Evolutionary conservation across 2,888 invertebrate genomes (phyloP).

Genomic region (Arctia plantaginis): DNA sequence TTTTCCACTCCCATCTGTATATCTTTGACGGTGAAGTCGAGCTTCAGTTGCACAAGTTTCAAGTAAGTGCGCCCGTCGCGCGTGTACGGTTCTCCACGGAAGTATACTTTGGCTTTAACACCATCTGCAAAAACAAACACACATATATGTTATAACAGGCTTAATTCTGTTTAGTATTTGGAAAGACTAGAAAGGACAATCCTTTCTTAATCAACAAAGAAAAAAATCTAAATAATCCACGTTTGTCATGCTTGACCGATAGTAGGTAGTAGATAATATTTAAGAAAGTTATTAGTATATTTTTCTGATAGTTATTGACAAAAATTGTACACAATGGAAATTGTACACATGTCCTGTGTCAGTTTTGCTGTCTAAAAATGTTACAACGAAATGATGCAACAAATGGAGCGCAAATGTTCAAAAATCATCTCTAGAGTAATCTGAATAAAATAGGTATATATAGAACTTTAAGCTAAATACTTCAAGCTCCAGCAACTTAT

Average conservation of each 20-base stretch:
- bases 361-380: not conserved
- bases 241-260: not conserved
- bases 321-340: no score
- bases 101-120: slow-evolving; percentile 93
- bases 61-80: slow-evolving; percentile 89
- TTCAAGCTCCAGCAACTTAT: not conserved
- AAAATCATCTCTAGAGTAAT: not conserved
- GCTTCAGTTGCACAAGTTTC: slow-evolving; percentile 91
- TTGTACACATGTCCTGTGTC: not conserved
- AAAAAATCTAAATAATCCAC: not conserved
- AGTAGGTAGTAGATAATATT: no score
- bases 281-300: no score
- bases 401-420: not conserved
- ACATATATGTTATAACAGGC: not conserved
- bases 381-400: not conserved
- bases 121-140: slow-evolving; percentile 86
- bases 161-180: not conserved
- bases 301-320: no score
- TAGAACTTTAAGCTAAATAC: not conserved
- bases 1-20: slow-evolving; percentile 95
- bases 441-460: not conserved
- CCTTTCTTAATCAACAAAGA: no score
- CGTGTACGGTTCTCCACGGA: slow-evolving; percentile 89
- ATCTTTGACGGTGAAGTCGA: slow-evolving; percentile 94
- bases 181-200: not conserved